Evolutionary conservation across 2,797 vertebrate species (phyloP).

Genomic region (Gadopsis marmoratus): DNA sequence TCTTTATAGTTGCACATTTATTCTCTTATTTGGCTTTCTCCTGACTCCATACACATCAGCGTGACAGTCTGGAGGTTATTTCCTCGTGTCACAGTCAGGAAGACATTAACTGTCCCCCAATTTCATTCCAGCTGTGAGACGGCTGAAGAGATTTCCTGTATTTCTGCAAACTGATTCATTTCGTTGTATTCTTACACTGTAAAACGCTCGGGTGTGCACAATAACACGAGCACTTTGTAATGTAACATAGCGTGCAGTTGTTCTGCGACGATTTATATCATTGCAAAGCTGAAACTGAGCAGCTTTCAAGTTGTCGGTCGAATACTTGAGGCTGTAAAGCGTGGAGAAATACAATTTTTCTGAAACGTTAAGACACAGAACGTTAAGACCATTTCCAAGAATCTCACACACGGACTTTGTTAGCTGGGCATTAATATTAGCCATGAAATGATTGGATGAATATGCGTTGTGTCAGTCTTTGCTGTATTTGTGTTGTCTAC

Average conservation of each 20-base stretch:
- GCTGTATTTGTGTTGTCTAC: not conserved
- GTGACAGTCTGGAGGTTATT: conserved; percentile 5
- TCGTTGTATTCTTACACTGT: not conserved
- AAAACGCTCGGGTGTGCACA: not conserved
- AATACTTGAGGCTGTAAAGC: no score
- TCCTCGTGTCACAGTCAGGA: not conserved
- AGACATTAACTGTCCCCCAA: not conserved
- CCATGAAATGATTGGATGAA: not conserved
- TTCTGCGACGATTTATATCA: not conserved
- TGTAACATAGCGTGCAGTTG: not conserved
- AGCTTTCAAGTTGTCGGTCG: no score
- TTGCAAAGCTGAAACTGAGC: not conserved
- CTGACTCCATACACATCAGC: not conserved
- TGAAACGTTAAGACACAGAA: not conserved
- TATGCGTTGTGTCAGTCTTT: not conserved
- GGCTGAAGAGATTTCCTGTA: not conserved
- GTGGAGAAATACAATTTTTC: not conserved
- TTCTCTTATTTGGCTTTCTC: no score
- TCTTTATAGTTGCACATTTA: no score
- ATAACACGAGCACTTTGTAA: no score
- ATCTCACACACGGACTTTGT: not conserved
- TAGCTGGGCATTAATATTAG: conserved; percentile 26
- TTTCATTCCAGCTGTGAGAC: conserved; percentile 13
- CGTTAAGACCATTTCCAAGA: not conserved
- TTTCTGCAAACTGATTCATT: not conserved